Percentiles rank a stretch among this genome's conserved stretches.
These are phyloP conservation scores for Phengaris alcon DNA, from an alignment of 2,888 invertebrate genomes.

Conservation along the genomic window DNA sequence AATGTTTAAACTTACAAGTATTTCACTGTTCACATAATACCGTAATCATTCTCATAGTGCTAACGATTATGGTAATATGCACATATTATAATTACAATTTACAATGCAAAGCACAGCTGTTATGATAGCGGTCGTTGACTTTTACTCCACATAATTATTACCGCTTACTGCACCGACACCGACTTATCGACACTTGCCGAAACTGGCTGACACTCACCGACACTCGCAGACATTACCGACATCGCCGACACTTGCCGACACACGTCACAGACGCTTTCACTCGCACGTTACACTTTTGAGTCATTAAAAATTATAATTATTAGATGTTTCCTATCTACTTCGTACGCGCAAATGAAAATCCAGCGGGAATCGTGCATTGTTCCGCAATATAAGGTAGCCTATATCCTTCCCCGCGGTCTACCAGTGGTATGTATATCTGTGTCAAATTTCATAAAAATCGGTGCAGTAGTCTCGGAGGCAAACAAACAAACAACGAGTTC, in stretches of 20 bases:
- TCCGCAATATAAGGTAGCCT: no score
- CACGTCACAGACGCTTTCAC: neutral
- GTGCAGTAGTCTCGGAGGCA: no score
- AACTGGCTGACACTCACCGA: neutral
- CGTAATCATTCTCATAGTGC: no score
- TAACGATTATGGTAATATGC: neutral
- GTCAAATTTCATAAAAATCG: no score
- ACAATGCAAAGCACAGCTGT: constrained; percentile 7
- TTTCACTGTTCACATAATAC: no score
- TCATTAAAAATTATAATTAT: neutral
- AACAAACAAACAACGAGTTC: no score
- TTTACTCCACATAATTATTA: neutral
- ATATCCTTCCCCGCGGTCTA: no score
- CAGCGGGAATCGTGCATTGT: no score
- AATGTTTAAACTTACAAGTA: no score
- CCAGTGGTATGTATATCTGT: no score
- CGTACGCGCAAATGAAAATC: neutral
- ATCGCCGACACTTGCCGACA: neutral
- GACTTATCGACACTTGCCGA: neutral
- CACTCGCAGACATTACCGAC: neutral
- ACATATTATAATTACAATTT: neutral
- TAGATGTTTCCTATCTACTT: neutral
- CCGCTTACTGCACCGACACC: neutral
- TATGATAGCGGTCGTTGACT: constrained; percentile 11
- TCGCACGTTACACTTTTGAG: neutral